Base-by-base conservation (phyloP, 2,113 vertebrate species). In the Canis aureus region DNA sequence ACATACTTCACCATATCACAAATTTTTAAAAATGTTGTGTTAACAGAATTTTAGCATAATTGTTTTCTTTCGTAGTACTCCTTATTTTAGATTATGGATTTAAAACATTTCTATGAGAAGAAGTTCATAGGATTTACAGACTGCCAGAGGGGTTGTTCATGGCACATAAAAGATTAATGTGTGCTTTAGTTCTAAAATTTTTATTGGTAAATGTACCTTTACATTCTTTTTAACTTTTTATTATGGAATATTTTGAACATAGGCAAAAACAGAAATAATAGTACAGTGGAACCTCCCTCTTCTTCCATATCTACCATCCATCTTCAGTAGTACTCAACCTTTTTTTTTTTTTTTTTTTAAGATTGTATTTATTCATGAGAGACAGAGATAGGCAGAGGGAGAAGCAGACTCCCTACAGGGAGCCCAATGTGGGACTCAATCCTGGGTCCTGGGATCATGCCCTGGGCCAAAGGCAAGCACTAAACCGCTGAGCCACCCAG, bases 21-120 rank as follows among this genome's bases (percentile, higher is more conserved):
- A 15, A 22, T 79, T 69, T 62, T 62, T 91, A 15, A 22, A 64
- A 89, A 73, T 76, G 51, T 71, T 78, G 3, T 89, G 12, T 66
- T 66, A 59, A 82, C 43, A 94, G 10, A 83, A 62, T 80, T 96
- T 92, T 86, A 94, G 16, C 64, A 49, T 29, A 95, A 53, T 53
- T 91, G 8, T 83, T 69, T 64, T 89, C 12, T 11, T 89, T 87
- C 51, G 6, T 81, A n/a, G 51, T 83, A 38, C 8, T 71, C 11
- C 73, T 1, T 71, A 22, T 91, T 92, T 83, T 92, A 78, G 17
- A 53, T 86, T 55, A 69, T 59, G 7, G 4, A 55, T 82, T 92
- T 85, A 25, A 85, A 94, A 60, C 23, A 59, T 80, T 96, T 91
- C 57, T 81, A 19, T 82, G 57, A 85, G 35, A 78, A 43, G 11